Base-by-base conservation (phyloP, 2,888 invertebrate genomes). In the Drosophila diplacantha region DNA sequence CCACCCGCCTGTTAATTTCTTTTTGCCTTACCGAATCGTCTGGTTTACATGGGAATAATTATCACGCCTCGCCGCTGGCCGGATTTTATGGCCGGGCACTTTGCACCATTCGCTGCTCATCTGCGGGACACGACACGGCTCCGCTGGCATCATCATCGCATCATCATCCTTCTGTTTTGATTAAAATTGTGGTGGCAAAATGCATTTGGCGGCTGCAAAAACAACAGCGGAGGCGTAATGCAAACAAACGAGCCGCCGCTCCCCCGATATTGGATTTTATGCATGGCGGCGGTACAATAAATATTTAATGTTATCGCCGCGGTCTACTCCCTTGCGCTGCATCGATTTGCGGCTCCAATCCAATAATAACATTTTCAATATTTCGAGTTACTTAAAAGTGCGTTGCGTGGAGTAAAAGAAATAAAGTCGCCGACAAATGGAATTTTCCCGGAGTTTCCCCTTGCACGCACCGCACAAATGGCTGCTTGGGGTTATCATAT, bases 61-160 rank as follows among this genome's bases (percentile, higher is more conserved):
- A 71, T 69, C 63, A 71, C 65, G 61, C 58, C 47, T 46, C 59
- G 62, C 32, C 46, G 56, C 56, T 11, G 14, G n/a, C 38, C 20
- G 24, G 34, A 20, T 63, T 74, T 74, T 69, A 76, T 74, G 74
- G 63, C 61, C 57, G 59, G 50, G 50, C 76, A 75, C 64, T 75
- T 70, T 75, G 67, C 61, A 67, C 54, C 34, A 65, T 34, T 64
- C 35, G 57, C 41, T 34, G 24, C 37, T 37, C 38, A 53, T 47
- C 54, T 22, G 20, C 51, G 55, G 57, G 54, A 56, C 65, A 58
- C 37, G 70, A 46, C 62, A 66, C 26, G 65, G 65, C 47, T 22
- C 9, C 16, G 43, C n/a, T 12, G 3, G n/a, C 49, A 47, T 18
- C 44, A 44, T 16, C 31, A 31, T 29, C n/a, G 29, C 47, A 41